Base-by-base conservation (phyloP, 2,888 invertebrate species). In the Rugalucina vietnamica region DNA sequence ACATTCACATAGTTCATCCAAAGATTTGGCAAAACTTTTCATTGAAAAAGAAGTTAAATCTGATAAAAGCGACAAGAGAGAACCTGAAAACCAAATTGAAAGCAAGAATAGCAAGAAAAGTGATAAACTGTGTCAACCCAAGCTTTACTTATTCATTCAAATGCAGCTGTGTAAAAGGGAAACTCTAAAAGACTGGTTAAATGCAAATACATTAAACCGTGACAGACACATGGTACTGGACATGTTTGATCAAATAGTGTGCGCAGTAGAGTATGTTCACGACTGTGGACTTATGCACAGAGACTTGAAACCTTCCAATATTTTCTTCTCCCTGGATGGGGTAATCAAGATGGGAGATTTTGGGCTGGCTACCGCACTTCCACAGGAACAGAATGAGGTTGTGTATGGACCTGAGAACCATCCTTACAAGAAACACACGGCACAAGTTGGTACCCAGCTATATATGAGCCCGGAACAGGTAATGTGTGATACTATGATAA, bases 381-480 rank as follows among this genome's bases (percentile, higher is more conserved):
- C 96, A 70, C 97, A 90, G 57, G 90, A 89, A 76, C 86, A 89
- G 43, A 85, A 86, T 75, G 89, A 90, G 39, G 43, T 60, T 12
- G 57, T 82, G 50, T 76, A 82, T 36, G 81, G 74, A 21, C 54
- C 57, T 4, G 85, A 79, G 37, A 70, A 74, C 14, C 81, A 69
- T 43, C 83, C 90, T 0, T 87, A 75, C 49, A 88, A 84, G 71
- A 91, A 87, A 75, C 95, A 95, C 88, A 95, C 95, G 8, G 94
- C 93, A 69, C 96, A 96, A 88, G 97, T 97, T 54, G 98, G 99
- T 34, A 99, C 99, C 0, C 97, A 97, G 88, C 96, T 99, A 1
- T 99, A 99, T 95, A 99, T 99, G 99, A 98, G 99, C 54, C 99
- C 99, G 0, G 99, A 99, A 94, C 99, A 99, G 95, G 96, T 96